A percentile compares a stretch with the other conserved stretches of the same genome.
phyloP scores from a whole-genome alignment of 2,113 vertebrate species.

The Pseudorectes ferrugineus region DNA sequence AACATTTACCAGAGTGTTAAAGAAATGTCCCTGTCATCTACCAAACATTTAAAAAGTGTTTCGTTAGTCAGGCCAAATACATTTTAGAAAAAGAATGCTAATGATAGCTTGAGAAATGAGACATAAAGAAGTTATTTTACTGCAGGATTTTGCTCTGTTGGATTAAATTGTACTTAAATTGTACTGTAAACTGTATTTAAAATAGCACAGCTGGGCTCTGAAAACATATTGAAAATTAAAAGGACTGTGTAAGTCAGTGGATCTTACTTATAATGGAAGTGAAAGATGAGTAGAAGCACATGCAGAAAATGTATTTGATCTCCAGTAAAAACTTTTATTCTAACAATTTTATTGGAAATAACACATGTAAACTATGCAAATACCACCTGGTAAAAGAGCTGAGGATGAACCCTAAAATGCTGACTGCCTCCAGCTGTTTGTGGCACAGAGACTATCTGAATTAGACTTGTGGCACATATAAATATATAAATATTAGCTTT shows the following conservation, averaged over 20 bases:
- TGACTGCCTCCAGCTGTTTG: not conserved
- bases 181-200: not conserved
- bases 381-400: constrained; percentile 48
- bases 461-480: not conserved
- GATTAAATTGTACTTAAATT: not conserved
- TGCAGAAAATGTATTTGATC: not conserved
- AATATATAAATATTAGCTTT: not conserved
- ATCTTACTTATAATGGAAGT: not conserved
- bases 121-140: not conserved
- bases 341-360: not conserved
- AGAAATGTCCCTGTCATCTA: not conserved
- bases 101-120: not conserved
- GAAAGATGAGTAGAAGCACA: not conserved
- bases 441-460: not conserved
- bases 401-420: not conserved
- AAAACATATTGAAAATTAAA: not conserved
- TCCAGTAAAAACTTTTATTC: not conserved
- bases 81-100: not conserved
- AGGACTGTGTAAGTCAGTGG: not conserved
- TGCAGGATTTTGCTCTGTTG: not conserved
- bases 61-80: not conserved
- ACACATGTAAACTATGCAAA: not conserved
- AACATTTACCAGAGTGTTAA: not conserved
- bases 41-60: not conserved
- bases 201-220: not conserved